Conservation (phyloP, 2,797 vertebrate genomes). For the Calcarius lapponicus region DNA sequence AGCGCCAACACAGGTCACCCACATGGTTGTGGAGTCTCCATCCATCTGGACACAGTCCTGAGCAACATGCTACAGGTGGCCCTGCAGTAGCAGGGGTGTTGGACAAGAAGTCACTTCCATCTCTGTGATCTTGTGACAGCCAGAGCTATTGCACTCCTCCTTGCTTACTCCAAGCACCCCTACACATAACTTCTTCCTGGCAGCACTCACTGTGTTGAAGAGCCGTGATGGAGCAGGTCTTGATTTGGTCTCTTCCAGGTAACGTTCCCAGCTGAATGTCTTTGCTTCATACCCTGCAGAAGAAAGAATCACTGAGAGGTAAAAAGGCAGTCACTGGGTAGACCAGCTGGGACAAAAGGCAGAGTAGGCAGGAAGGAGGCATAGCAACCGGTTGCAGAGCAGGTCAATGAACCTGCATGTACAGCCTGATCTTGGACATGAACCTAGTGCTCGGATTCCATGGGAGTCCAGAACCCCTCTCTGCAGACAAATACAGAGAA, state of each 20-base stretch:
- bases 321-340: neutral
- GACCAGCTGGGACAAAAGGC: neutral
- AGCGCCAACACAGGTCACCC: neutral
- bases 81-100: neutral
- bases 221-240: constrained; percentile 83
- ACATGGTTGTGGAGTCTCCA: neutral
- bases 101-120: neutral
- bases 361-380: neutral
- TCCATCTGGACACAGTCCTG: neutral
- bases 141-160: neutral
- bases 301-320: neutral
- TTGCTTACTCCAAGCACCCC: neutral
- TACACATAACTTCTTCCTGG: neutral
- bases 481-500: neutral
- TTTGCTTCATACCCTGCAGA: constrained; percentile 80
- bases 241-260: constrained; percentile 83
- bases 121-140: neutral
- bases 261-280: constrained; percentile 86
- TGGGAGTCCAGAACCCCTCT: neutral
- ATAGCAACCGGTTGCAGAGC: neutral
- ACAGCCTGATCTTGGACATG: neutral
- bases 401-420: neutral
- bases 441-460: neutral
- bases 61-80: neutral
- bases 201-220: constrained; percentile 86